These are phyloP conservation scores for Poeciliopsis infans DNA, from an alignment of 2,797 vertebrate genomes.

Conservation along the genomic window DNA sequence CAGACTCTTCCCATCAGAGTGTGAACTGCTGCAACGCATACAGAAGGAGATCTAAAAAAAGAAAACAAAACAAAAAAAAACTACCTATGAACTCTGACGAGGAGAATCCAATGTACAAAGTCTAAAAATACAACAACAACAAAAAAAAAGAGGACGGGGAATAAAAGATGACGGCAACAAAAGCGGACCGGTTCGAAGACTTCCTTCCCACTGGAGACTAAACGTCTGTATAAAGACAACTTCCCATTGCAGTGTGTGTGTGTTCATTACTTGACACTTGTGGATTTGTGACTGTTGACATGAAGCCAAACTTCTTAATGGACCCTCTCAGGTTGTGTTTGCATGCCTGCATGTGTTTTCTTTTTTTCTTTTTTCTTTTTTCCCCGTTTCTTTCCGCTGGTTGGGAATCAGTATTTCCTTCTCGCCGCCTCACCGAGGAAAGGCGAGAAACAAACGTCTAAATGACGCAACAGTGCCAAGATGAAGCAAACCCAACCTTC, in stretches of 20 bases:
- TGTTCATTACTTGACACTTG: constrained; percentile 77
- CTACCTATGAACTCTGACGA: constrained; percentile 67
- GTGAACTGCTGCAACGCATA: constrained; percentile 73
- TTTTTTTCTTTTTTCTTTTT: not conserved
- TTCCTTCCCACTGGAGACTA: constrained; percentile 45
- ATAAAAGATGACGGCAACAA: constrained; percentile 39
- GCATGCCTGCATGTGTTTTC: constrained; percentile 85
- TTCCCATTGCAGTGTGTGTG: constrained; percentile 67
- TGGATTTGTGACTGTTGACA: constrained; percentile 76
- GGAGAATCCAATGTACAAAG: constrained; percentile 68
- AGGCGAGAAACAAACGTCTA: constrained; percentile 23
- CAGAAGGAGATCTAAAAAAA: not conserved
- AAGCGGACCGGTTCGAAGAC: constrained; percentile 45
- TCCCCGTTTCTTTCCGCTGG: constrained; percentile 52
- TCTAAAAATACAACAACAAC: constrained; percentile 2
- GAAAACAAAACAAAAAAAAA: constrained; percentile 31
- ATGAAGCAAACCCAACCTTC: constrained; percentile 53
- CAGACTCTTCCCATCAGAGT: constrained; percentile 97
- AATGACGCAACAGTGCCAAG: constrained; percentile 70
- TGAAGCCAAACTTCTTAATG: constrained; percentile 76
- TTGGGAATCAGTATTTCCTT: constrained; percentile 62
- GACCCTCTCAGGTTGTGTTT: constrained; percentile 84
- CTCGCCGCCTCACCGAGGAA: constrained; percentile 38
- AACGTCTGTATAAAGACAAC: constrained; percentile 62
- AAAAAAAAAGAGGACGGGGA: constrained; percentile 20